Evolutionary conservation across 2,113 vertebrate genomes (phyloP).

Genomic region (Semicossyphus pulcher): DNA sequence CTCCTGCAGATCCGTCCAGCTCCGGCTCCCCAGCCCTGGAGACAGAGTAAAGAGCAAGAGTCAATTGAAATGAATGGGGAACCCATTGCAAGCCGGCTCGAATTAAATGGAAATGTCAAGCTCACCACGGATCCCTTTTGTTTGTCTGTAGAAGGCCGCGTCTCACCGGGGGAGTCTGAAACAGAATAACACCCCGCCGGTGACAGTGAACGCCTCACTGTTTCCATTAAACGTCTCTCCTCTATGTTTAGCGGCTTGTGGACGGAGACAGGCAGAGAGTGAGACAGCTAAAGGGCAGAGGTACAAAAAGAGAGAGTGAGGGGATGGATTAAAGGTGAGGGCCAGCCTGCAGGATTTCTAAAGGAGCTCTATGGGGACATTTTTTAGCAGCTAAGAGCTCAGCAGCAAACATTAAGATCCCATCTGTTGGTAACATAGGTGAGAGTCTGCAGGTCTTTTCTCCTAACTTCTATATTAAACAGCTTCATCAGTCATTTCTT

Average conservation of each 20-base stretch:
- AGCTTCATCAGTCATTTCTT: no score
- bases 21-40: neutral
- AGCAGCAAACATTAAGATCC: no score
- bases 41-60: constrained; percentile 61
- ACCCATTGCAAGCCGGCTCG: constrained; percentile 46
- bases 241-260: constrained; percentile 23
- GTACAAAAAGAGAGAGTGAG: constrained; percentile 8
- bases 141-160: constrained; percentile 64
- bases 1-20: constrained; percentile 20
- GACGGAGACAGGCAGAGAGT: neutral
- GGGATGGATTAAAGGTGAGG: constrained; percentile 13
- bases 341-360: constrained; percentile 15
- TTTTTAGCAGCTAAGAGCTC: neutral
- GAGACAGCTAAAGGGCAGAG: constrained; percentile 5
- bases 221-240: constrained; percentile 52
- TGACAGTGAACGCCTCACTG: constrained; percentile 58
- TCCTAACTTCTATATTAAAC: no score
- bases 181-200: constrained; percentile 59
- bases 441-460: no score
- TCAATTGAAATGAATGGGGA: constrained; percentile 75
- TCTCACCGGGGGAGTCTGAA: constrained; percentile 57
- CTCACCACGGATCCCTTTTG: constrained; percentile 71
- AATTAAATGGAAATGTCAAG: constrained; percentile 83
- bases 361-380: neutral
- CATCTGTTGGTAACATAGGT: no score